Percentiles rank a stretch among this genome's conserved stretches.
Evolutionary conservation across 2,888 invertebrate genomes (phyloP).

Genomic region (Candidula unifasciata): DNA sequence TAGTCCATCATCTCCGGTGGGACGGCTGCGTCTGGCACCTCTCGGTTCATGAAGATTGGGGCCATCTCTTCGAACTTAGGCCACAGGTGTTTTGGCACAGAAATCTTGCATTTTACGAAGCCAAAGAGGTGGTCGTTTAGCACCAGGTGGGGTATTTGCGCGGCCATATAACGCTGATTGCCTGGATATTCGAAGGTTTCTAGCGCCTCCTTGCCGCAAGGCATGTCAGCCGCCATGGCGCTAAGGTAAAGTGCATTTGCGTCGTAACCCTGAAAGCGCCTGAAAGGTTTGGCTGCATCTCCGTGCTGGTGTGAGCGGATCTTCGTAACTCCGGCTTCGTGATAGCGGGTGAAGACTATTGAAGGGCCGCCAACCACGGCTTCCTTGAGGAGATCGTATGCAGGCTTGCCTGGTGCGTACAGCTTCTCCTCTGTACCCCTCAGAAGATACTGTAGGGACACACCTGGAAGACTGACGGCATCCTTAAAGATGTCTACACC

Average conservation of each 20-base stretch:
- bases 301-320: neutral
- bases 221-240: neutral
- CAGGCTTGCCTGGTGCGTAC: neutral
- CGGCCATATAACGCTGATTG: neutral
- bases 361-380: neutral
- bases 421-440: neutral
- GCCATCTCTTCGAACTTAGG: slow-evolving; percentile 4
- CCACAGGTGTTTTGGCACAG: neutral
- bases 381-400: neutral
- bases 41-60: neutral
- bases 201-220: neutral
- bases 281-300: neutral
- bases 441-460: too few relatives aligned
- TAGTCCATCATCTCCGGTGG: neutral
- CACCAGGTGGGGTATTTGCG: neutral
- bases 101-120: neutral
- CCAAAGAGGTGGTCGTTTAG: neutral
- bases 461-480: neutral
- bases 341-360: neutral
- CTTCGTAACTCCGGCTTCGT: neutral
- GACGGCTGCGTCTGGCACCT: neutral
- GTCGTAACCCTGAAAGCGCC: neutral
- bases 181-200: neutral
- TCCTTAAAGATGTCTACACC: neutral
- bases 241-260: neutral